Evolutionary conservation across 1,140 invertebrate genomes (phyloP), one percentile per base, ranked within the genome.

Genomic region (Trialeurodes vaporariorum): DNA sequence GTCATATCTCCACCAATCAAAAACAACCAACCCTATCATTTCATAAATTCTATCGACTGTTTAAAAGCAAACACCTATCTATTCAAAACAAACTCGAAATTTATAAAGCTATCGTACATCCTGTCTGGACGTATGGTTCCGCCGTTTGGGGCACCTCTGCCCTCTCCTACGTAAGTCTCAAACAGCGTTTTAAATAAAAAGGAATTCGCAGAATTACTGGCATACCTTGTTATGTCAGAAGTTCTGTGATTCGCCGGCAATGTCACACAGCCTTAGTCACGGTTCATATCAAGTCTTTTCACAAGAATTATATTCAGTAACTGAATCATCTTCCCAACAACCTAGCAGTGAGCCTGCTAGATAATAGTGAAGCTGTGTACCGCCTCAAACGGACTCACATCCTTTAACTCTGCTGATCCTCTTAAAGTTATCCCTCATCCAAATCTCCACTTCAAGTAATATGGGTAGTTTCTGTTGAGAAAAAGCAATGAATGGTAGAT

Each of bases 121-220:
- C 76, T 23, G 68, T 75, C 12, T 77, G 75, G 73, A 73, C 67
- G 22, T 76, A 76, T 69, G 76, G 75, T 12, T 71, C 75, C 11
- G 70, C 76, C 67, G 62, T 76, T 23, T 76, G 73, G 75, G 74
- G 73, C 23, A 70, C 65, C 27, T 73, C 75, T n/a, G 70, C 66
- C 25, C 70, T 75, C 25, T 71, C 71, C 27, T 75, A 74, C 58
- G 66, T 74, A 25, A 63, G 70, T 24, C 71, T 71, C 2, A 65
- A 74, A 17, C 67, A 76, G 70, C 21, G 24, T 13, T 64, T 64
- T 64, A 61, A 68, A 64, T 27, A 59, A 2, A 66, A 66, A 59
- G 22, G 49, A 0, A 22, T 68, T 1, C 59, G 27, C 34, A 68
- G 23, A 23, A 25, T 68, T 1, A 2, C 59, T 11, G 61, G 61